Base-by-base conservation (phyloP, 2,888 invertebrate species). In the Tupiocoris notatus region DNA sequence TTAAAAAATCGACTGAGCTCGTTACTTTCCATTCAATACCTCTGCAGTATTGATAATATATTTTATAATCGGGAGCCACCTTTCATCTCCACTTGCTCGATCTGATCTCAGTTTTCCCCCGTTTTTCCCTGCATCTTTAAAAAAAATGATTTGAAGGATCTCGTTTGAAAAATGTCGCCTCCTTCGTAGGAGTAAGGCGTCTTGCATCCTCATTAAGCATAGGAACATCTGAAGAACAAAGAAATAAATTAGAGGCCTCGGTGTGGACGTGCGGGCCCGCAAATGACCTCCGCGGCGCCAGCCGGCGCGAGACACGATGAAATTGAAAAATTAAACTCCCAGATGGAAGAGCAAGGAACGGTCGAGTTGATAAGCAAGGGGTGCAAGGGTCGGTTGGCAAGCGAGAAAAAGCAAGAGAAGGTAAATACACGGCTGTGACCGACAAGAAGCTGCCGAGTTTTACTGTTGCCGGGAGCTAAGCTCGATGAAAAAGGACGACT, bases 291-390 rank as follows among this genome's bases (percentile, higher is more conserved):
- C 39, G 39, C 39, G 39, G 39, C 39, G 39, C 39, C 39, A n/a
- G n/a, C n/a, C 3, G 39, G 39, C 39, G 39, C 39, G 39, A 39
- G 39, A 39, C 39, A 39, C 39, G 39, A 39, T 39, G 56, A 39
- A 66, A 66, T 66, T 66, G 66, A 54, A 25, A 66, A 54, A 66
- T 66, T 66, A 66, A 66, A 66, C 39, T 64, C 23, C 20, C 24
- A 23, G 64, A 24, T n/a, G 25, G 23, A 23, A 23, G 17, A 61
- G 17, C 21, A 18, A 23, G 17, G 64, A 23, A 17, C n/a, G 23
- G n/a, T 9, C 9, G n/a, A 64, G 24, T 39, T 39, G 39, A 39
- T n/a, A n/a, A n/a, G n/a, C n/a, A n/a, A n/a, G n/a, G n/a, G n/a
- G n/a, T n/a, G 39, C 12, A 39, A 7, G 3, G 6, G 6, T 39